A percentile compares a stretch with the other conserved stretches of the same genome.
These are phyloP conservation scores for Apantesis nais DNA, from an alignment of 2,888 invertebrate genomes.

Conservation along the genomic window DNA sequence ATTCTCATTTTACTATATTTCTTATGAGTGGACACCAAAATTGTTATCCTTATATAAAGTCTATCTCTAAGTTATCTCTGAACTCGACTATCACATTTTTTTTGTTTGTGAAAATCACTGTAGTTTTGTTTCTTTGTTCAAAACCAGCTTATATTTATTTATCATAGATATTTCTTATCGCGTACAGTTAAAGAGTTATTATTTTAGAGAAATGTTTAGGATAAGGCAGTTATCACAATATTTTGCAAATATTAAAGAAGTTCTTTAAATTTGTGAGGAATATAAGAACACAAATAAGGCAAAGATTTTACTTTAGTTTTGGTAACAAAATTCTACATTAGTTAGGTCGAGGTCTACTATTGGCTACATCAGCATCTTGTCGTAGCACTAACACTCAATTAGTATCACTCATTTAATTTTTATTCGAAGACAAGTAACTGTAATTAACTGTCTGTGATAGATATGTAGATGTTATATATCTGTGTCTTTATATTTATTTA, in stretches of 20 bases:
- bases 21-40: constrained; percentile 22
- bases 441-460: no score
- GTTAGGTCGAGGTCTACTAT: not conserved
- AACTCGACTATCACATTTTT: constrained; percentile 26
- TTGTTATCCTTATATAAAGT: constrained; percentile 17
- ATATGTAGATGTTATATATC: no score
- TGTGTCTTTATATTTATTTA: no score
- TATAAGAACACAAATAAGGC: not conserved
- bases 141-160: not conserved
- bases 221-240: not conserved
- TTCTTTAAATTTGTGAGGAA: no score
- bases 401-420: no score
- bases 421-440: no score
- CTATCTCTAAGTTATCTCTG: constrained; percentile 21
- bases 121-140: constrained; percentile 11
- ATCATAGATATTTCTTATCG: not conserved
- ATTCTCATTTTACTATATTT: constrained; percentile 25
- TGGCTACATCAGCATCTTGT: no score
- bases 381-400: no score
- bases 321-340: not conserved
- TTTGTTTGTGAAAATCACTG: constrained; percentile 19
- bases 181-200: not conserved
- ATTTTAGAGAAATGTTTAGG: not conserved
- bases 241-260: not conserved
- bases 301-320: not conserved